Evolutionary conservation across 2,113 vertebrate species (phyloP), one percentile per base, ranked within the genome.

Genomic region (Perca flavescens): DNA sequence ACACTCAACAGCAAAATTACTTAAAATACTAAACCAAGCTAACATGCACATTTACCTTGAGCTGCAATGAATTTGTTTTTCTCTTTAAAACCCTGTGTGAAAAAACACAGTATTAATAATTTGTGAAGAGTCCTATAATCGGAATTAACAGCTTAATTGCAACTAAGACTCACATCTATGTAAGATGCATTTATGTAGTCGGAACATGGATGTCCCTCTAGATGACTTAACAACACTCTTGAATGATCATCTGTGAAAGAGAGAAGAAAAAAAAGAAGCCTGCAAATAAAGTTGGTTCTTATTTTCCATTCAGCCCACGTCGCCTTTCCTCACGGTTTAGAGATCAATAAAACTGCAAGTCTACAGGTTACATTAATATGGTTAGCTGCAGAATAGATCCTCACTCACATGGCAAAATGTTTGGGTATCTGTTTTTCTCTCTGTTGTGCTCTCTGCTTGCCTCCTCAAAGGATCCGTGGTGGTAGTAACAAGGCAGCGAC

Each of bases 371-470:
- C 21, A 52, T 82, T 87, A 66, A 88, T 82, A 85, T 77, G 67
- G 70, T 69, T 40, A 71, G 78, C 71, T 25, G 72, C 72, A 74
- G 75, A 86, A 72, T 70, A 71, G 76, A 79, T 73, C 71, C 31
- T 79, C 79, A 93, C 97, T 97, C 96, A 99, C 97, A 97, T 10
- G 97, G 97, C 83, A 99, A 95, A 95, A 99, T 98, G 94, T 99
- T 99, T 61, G 97, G 97, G 5, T 99, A 99, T 97, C 97, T 95
- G 94, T 99, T 99, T 90, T 98, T 98, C 43, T 98, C 97, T 91
- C 96, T 94, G 96, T 97, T 99, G 86, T 97, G 96, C 88, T 98
- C 97, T 69, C 95, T 97, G 83, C 96, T 98, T 22, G 97, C 97
- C 94, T 96, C 95, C 89, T 98, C 97, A 84, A 97, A 97, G 0